Evolutionary conservation across 2,888 invertebrate species (phyloP).

Genomic region (Eilema griseolum): DNA sequence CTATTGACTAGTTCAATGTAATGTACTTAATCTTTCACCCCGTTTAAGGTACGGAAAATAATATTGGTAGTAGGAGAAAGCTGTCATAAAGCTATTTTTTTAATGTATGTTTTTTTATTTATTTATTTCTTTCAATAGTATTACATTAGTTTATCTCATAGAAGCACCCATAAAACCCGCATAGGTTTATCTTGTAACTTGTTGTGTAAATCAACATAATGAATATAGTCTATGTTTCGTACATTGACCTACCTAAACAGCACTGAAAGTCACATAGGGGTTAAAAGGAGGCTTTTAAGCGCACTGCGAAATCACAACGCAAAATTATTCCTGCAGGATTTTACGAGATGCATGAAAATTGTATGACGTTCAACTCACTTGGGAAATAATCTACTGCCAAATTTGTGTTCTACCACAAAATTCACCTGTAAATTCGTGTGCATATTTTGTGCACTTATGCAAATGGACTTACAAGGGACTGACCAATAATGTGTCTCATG

Average conservation of each 20-base stretch:
- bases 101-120: no score
- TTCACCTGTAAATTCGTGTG: background rate
- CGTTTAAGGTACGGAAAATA: background rate
- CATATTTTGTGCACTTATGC: no score
- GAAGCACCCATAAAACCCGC: no score
- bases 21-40: no score
- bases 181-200: no score
- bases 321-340: background rate
- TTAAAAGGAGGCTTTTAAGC: background rate
- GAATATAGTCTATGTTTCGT: background rate
- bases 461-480: no score
- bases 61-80: background rate
- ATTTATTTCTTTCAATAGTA: no score
- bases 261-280: background rate
- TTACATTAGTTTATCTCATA: no score
- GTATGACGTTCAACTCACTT: background rate
- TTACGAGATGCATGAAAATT: background rate
- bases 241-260: background rate
- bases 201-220: no score
- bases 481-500: no score
- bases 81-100: no score
- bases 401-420: background rate
- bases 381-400: background rate
- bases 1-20: no score
- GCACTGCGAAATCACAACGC: background rate